phyloP scores from a whole-genome alignment of 2,888 invertebrate genomes.

The Hyposoter dolosus region DNA sequence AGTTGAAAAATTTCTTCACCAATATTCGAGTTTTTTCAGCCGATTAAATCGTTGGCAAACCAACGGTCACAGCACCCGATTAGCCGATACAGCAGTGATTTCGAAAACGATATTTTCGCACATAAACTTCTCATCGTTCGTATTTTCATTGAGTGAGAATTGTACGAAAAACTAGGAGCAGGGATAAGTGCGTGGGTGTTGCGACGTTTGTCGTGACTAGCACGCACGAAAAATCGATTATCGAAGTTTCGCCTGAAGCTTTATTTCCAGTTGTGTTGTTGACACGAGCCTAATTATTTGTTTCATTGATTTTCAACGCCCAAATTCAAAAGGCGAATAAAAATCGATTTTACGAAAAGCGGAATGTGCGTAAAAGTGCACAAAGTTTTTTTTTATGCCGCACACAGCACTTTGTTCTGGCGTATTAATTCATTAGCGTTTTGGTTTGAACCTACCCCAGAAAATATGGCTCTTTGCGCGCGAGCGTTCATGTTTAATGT shows the following conservation, averaged over 20 bases:
- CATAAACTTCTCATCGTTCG: neutral
- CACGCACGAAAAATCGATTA: conserved; percentile 54
- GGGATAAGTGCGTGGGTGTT: neutral
- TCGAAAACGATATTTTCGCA: neutral
- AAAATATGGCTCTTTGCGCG: neutral
- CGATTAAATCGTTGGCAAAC: neutral
- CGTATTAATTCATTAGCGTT: conserved; percentile 30
- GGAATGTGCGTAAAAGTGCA: neutral
- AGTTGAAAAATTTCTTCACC: neutral
- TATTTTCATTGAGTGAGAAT: neutral
- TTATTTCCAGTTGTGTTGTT: conserved; percentile 5
- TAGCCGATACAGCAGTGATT: neutral
- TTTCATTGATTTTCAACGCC: neutral
- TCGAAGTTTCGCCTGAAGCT: conserved; percentile 33
- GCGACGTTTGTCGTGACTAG: neutral
- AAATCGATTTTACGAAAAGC: neutral
- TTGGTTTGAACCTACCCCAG: conserved; percentile 5
- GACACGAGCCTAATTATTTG: neutral
- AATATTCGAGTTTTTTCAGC: neutral
- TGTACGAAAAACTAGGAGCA: neutral
- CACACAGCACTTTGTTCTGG: neutral
- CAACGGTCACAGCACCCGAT: neutral
- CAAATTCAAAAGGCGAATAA: neutral
- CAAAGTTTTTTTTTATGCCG: neutral
- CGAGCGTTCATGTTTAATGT: neutral